phyloP scores from a whole-genome alignment of 2,113 vertebrate species.

The Syrmaticus mikado region DNA sequence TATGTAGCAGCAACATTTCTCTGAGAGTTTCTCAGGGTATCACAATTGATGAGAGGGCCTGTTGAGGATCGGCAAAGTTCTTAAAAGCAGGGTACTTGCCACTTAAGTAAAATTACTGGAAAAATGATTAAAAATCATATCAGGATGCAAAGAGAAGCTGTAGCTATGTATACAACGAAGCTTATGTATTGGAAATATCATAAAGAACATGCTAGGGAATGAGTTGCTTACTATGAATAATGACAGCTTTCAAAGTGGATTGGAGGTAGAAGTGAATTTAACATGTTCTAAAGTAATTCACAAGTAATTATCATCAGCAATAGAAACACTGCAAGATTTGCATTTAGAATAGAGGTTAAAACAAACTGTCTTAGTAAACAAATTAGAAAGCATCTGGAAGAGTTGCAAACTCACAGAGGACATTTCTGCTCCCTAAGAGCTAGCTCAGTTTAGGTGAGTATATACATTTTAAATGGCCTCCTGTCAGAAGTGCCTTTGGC shows the following conservation, averaged over 20 bases:
- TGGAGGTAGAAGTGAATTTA: background rate
- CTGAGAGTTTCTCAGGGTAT: background rate
- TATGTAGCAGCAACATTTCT: background rate
- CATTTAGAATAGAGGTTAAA: background rate
- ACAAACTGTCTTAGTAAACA: background rate
- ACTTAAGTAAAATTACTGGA: background rate
- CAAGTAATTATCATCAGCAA: background rate
- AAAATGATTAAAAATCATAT: background rate
- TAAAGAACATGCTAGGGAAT: background rate
- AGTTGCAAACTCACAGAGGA: background rate
- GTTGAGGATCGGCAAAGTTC: background rate
- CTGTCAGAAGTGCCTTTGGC: background rate
- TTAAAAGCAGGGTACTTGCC: background rate
- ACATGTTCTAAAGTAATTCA: background rate
- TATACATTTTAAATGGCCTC: background rate
- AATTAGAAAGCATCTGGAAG: background rate
- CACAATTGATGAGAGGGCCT: background rate
- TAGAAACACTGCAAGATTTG: background rate
- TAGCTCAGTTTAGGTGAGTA: background rate
- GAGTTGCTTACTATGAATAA: background rate
- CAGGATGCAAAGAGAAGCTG: background rate
- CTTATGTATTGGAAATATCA: background rate
- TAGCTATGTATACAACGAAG: background rate
- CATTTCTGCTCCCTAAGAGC: background rate
- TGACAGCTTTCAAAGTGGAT: background rate